phyloP scores from a whole-genome alignment of 64 coral and sea anemone species.

The Dendrophyllia cribrosa region DNA sequence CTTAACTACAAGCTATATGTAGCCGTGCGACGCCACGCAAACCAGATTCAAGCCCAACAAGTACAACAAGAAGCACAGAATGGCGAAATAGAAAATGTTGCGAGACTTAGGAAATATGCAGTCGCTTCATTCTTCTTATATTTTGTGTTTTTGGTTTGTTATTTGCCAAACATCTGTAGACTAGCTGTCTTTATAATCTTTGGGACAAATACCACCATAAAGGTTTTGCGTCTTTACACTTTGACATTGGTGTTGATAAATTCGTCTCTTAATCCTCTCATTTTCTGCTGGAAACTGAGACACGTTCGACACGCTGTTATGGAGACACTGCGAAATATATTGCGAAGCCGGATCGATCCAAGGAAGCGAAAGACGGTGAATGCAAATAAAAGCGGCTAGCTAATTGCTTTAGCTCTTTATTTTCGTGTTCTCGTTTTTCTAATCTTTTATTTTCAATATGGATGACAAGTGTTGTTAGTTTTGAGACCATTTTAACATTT shows the following conservation, averaged over 20 bases:
- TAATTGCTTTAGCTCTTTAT: too few relatives aligned
- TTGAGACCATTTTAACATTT: too few relatives aligned
- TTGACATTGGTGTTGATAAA: neutral
- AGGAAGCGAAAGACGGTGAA: too few relatives aligned
- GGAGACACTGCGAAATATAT: neutral
- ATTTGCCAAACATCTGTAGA: neutral
- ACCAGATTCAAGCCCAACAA: too few relatives aligned
- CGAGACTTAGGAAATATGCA: neutral
- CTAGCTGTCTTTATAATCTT: neutral
- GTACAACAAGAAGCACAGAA: neutral
- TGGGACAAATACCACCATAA: neutral
- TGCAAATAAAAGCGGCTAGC: too few relatives aligned
- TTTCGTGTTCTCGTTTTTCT: too few relatives aligned
- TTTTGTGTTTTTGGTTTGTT: constrained; percentile 6
- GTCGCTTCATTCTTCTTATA: constrained; percentile 9
- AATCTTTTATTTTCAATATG: too few relatives aligned
- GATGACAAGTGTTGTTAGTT: too few relatives aligned
- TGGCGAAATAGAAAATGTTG: neutral
- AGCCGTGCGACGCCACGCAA: neutral
- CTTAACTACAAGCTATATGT: too few relatives aligned
- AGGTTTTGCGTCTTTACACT: neutral
- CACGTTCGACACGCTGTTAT: constrained; percentile 7
- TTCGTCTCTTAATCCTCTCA: constrained; percentile 20
- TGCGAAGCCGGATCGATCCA: neutral
- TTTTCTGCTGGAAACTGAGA: constrained; percentile 35